Percentiles rank a stretch among this genome's conserved stretches.
Conservation (phyloP, 1,140 invertebrate species). For the Batillaria attramentaria region DNA sequence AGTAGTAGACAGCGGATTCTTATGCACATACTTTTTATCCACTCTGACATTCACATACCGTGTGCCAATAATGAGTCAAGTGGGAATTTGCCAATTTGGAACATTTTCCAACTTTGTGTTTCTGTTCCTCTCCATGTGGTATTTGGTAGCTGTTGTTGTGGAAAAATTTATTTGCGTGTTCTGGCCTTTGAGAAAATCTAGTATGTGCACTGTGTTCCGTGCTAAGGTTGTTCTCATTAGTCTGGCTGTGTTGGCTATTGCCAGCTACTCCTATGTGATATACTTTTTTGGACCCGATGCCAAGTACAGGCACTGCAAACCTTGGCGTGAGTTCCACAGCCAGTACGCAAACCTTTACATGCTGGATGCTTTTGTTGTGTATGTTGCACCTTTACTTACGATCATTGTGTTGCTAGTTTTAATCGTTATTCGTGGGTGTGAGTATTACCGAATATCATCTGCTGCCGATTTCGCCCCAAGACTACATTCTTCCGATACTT, state of each 20-base stretch:
- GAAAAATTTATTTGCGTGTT: conserved; percentile 61
- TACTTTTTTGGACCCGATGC: conserved; percentile 46
- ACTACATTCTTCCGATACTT: not conserved
- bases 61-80: conserved; percentile 39
- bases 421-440: conserved; percentile 39
- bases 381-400: conserved; percentile 42
- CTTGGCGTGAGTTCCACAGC: conserved; percentile 35
- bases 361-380: conserved; percentile 45
- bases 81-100: conserved; percentile 51
- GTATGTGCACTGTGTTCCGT: conserved; percentile 54
- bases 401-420: conserved; percentile 43
- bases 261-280: conserved; percentile 51
- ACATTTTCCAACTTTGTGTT: conserved; percentile 55
- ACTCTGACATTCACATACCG: conserved; percentile 37
- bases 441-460: conserved; percentile 39
- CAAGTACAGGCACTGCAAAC: conserved; percentile 14
- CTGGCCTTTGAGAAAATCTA: conserved; percentile 51
- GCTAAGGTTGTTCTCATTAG: conserved; percentile 53
- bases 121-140: conserved; percentile 62
- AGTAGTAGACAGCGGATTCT: conserved; percentile 74
- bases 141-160: conserved; percentile 58
- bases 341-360: conserved; percentile 38
- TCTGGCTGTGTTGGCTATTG: conserved; percentile 47
- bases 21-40: conserved; percentile 57
- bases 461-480: conserved; percentile 26